These are phyloP conservation scores for Stichodactyla helianthus DNA, from an alignment of 64 coral and sea anemone species.

Conservation along the genomic window DNA sequence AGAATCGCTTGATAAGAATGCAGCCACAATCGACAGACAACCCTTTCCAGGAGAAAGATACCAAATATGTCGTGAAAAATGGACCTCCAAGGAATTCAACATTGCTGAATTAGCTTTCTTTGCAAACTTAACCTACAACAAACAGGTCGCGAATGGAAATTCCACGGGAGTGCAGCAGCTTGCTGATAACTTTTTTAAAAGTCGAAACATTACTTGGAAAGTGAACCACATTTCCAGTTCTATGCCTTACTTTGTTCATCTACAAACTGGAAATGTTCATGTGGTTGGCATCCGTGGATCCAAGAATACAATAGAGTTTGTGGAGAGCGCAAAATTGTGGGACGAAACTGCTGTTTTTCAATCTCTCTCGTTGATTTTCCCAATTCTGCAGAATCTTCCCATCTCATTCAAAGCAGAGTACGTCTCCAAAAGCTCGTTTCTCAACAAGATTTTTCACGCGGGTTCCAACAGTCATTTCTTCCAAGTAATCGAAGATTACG, in stretches of 20 bases:
- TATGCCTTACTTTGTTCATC: background rate
- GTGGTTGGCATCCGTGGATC: constrained; percentile 51
- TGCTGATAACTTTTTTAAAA: background rate
- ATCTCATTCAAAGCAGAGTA: constrained; percentile 39
- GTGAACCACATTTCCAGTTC: background rate
- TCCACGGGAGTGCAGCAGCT: background rate
- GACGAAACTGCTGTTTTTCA: constrained; percentile 53
- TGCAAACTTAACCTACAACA: constrained; percentile 40
- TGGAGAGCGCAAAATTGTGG: constrained; percentile 46
- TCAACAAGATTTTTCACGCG: constrained; percentile 46
- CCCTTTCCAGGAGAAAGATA: background rate
- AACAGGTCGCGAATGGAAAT: background rate
- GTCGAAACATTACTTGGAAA: background rate
- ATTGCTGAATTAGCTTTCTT: constrained; percentile 61
- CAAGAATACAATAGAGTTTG: background rate
- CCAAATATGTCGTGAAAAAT: constrained; percentile 46
- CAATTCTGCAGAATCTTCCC: constrained; percentile 36
- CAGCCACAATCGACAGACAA: constrained; percentile 1
- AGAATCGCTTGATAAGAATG: background rate
- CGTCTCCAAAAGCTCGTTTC: constrained; percentile 30
- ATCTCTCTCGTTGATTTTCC: constrained; percentile 36
- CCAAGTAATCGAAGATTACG: constrained; percentile 15
- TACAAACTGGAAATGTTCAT: constrained; percentile 13
- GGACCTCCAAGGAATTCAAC: constrained; percentile 45
- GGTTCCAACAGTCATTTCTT: constrained; percentile 15